Base-by-base conservation (phyloP, 2,113 vertebrate genomes). In the Petroica traversi region DNA sequence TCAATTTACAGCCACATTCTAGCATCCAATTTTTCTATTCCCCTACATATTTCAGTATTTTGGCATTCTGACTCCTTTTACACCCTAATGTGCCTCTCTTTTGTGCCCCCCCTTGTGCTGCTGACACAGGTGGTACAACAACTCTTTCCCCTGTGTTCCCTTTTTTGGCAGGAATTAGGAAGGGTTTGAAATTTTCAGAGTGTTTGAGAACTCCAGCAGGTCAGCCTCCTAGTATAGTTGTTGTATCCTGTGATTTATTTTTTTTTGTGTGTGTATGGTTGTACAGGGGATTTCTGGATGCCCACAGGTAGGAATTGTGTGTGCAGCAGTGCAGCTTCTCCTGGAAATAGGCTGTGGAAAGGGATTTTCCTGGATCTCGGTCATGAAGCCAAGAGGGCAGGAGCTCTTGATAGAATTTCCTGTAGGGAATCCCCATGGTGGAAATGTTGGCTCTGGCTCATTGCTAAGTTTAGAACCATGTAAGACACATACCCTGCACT, bases 381-480 rank as follows among this genome's bases (percentile, higher is more conserved):
- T 73, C 43, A 11, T 4, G 14, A 71, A 95, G 38, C 46, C 7
- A 28, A 76, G 64, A 94, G 85, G 93, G 63, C 63, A 67, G 77
- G 51, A 80, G 22, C 46, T 77, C 55, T 73, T 92, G 75, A 34
- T 0, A 51, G 45, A 71, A 63, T 33, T 74, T 76, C 71, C 83
- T 80, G 43, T 8, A 88, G 95, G 72, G 79, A 57, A 96, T 91
- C 78, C 89, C 91, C 78, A 6, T 73, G 48, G 54, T 58, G n/a
- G 78, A 86, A 96, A 55, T 92, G 71, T 93, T 91, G 92, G 89
- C 52, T 92, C 64, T 96, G 90, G 67, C 75, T 88, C 5, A 0
- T 73, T 85, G 72, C 90, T 94, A 72, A 88, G 85, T 94, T 96
- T 96, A 94, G 92, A 93, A 85, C 69, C 82, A 19, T 71, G 38